Percentiles rank a stretch among this genome's conserved stretches.
phyloP scores from a whole-genome alignment of 1,140 invertebrate species.

The Muscidifurax raptorellus region DNA sequence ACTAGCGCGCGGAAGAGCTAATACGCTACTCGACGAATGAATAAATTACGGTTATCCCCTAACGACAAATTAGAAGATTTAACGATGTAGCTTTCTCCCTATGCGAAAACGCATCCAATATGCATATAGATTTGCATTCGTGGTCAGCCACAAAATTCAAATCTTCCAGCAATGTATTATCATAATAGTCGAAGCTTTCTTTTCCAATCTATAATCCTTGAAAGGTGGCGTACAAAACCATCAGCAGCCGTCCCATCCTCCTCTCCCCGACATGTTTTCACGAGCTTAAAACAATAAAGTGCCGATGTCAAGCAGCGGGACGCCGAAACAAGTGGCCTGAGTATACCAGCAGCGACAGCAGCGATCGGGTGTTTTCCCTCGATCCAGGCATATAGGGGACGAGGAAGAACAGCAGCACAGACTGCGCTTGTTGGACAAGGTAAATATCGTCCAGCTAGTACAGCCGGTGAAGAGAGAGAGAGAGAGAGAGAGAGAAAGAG shows the following conservation, averaged over 20 bases:
- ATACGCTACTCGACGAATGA: neutral
- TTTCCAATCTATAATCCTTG: neutral
- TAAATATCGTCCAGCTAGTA: conserved; percentile 1
- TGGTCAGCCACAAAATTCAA: no score
- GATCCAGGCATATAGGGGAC: neutral
- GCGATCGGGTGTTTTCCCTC: neutral
- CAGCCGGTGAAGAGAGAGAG: neutral
- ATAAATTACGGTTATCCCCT: neutral
- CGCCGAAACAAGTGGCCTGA: neutral
- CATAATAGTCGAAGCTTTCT: neutral
- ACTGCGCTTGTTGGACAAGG: neutral
- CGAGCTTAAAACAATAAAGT: neutral
- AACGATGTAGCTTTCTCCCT: neutral
- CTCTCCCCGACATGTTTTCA: neutral
- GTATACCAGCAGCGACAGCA: neutral
- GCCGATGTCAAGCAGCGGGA: neutral
- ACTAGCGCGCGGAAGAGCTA: neutral
- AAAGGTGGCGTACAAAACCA: neutral
- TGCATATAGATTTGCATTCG: neutral
- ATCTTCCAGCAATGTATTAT: neutral
- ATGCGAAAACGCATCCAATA: no score
- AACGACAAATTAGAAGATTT: neutral
- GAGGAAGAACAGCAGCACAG: neutral
- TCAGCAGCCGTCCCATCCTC: no score
- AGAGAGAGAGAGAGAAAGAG: no score